Evolutionary conservation across 2,888 invertebrate species (phyloP).

Genomic region (Acleris emargana): DNA sequence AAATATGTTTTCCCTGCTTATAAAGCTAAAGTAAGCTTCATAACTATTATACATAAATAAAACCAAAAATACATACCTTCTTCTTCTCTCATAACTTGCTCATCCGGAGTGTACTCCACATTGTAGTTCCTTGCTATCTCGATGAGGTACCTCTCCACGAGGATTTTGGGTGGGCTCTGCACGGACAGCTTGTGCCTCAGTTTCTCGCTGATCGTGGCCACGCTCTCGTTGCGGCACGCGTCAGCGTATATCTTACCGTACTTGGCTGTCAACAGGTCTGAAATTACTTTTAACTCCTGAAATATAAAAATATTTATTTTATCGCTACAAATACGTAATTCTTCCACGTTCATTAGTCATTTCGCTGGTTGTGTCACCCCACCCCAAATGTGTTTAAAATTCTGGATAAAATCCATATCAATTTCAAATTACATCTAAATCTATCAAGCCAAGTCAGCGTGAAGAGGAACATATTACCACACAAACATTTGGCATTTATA

Average conservation of each 20-base stretch:
- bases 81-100: slow-evolving; percentile 93
- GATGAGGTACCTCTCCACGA: slow-evolving; percentile 96
- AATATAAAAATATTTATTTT: slow-evolving; percentile 18
- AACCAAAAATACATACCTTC: slow-evolving; percentile 61
- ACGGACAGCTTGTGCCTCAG: slow-evolving; percentile 96
- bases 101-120: slow-evolving; percentile 97
- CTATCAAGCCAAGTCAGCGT: no score
- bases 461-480: no score
- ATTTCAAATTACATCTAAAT: no score
- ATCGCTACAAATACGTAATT: no score
- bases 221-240: slow-evolving; percentile 91
- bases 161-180: slow-evolving; percentile 96
- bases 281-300: slow-evolving; percentile 89
- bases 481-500: no score
- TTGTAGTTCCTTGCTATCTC: slow-evolving; percentile 98
- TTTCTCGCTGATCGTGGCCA: slow-evolving; percentile 94
- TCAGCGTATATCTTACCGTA: slow-evolving; percentile 97
- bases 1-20: no score
- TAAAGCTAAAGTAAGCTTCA: no score
- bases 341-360: no score
- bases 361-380: no score
- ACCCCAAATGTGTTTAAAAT: no score
- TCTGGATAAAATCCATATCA: no score
- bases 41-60: no score
- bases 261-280: slow-evolving; percentile 94